A percentile compares a stretch with the other conserved stretches of the same genome.
These are phyloP conservation scores for Ochotona curzoniae DNA, from an alignment of 2,113 vertebrate genomes.

Conservation along the genomic window DNA sequence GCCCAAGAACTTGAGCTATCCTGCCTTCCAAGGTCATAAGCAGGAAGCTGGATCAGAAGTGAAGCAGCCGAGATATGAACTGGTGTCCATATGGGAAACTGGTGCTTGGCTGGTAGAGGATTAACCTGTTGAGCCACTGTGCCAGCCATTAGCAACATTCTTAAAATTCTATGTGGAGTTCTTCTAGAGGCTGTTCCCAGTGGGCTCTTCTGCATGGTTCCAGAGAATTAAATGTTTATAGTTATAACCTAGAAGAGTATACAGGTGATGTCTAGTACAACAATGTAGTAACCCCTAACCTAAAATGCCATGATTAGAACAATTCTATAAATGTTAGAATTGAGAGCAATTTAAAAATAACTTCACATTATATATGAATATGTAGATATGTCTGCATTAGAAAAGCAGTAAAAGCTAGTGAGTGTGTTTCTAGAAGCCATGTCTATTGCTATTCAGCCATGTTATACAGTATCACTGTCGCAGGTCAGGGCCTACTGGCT, in stretches of 20 bases:
- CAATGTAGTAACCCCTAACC: neutral
- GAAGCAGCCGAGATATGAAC: no score
- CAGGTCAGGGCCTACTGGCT: neutral
- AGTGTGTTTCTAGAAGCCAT: neutral
- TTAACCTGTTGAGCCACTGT: no score
- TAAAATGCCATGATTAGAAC: neutral
- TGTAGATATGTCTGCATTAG: neutral
- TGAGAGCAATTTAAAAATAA: neutral
- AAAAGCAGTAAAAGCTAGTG: neutral
- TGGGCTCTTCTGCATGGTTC: neutral
- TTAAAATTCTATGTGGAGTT: neutral
- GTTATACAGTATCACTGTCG: neutral
- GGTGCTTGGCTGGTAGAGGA: no score
- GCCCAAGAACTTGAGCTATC: neutral
- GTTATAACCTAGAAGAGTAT: neutral
- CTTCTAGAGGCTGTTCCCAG: neutral
- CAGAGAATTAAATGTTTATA: neutral
- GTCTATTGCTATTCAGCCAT: neutral
- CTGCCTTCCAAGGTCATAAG: no score
- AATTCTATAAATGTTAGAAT: neutral
- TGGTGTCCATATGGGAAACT: no score
- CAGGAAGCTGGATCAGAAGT: no score
- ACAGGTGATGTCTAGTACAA: neutral
- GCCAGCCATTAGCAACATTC: neutral
- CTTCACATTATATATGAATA: neutral